Evolutionary conservation across 2,888 invertebrate species (phyloP).

Genomic region (Acanthococcus lagerstroemiae): DNA sequence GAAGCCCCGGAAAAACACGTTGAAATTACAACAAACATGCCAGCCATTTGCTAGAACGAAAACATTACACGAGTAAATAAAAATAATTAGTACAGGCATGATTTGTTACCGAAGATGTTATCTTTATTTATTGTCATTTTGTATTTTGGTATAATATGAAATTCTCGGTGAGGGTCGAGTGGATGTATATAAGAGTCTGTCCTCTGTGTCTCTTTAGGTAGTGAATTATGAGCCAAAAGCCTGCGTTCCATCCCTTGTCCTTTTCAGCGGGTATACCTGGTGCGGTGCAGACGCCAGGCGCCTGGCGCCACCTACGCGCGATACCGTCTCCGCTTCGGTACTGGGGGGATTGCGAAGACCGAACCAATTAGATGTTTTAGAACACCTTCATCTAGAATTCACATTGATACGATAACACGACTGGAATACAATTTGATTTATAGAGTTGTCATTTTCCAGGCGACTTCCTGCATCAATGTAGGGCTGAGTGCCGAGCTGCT

Average conservation of each 20-base stretch:
- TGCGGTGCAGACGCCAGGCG: slow-evolving; percentile 24
- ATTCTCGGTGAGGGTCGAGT: slow-evolving; percentile 2
- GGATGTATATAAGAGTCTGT: slow-evolving; percentile 1
- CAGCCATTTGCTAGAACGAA: background rate
- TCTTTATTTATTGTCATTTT: slow-evolving; percentile 24
- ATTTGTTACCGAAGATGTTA: slow-evolving; percentile 24
- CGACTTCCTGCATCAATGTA: slow-evolving; percentile 25
- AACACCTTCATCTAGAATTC: slow-evolving; percentile 16
- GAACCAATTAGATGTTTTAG: slow-evolving; percentile 22
- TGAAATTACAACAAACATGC: background rate
- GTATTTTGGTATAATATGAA: background rate
- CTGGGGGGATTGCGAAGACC: background rate
- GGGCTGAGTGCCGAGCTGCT: background rate
- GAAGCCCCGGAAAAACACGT: too few species aligned
- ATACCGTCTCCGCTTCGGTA: background rate
- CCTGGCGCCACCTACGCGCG: slow-evolving; percentile 26
- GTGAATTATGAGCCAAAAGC: slow-evolving; percentile 23
- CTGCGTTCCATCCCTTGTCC: slow-evolving; percentile 14
- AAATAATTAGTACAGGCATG: slow-evolving; percentile 23
- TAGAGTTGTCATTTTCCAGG: slow-evolving; percentile 23
- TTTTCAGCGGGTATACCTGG: slow-evolving; percentile 12
- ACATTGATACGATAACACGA: slow-evolving; percentile 14
- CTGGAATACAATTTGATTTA: slow-evolving; percentile 13
- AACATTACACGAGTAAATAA: background rate
- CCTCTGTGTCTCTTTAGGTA: background rate